Percentiles rank a stretch among this genome's conserved stretches.
phyloP scores from a whole-genome alignment of 1,140 invertebrate genomes.

The Drosophila dunni region DNA sequence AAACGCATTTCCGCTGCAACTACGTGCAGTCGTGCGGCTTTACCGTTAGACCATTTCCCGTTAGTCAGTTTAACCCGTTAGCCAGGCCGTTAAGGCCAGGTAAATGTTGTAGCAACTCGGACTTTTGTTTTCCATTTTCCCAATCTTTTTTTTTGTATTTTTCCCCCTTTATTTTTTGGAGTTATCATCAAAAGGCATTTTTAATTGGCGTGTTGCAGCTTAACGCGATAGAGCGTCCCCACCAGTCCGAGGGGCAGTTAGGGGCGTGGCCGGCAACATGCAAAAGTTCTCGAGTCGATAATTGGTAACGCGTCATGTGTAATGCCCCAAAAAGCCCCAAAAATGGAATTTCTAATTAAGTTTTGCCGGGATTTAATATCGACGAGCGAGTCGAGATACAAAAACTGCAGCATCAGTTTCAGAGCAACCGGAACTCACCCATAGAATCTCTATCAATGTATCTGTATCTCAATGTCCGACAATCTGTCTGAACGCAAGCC shows the following conservation, averaged over 20 bases:
- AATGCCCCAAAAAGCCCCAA: constrained; percentile 83
- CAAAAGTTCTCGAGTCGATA: constrained; percentile 76
- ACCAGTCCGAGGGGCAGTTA: neutral
- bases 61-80: constrained; percentile 46
- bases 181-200: constrained; percentile 72
- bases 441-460: neutral
- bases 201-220: constrained; percentile 76
- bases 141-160: constrained; percentile 1
- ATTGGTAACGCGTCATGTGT: constrained; percentile 80
- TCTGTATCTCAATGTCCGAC: neutral
- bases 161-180: constrained; percentile 10
- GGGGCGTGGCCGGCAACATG: constrained; percentile 22
- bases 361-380: constrained; percentile 84
- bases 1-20: constrained; percentile 78
- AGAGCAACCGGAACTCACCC: neutral
- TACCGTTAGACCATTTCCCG: constrained; percentile 40
- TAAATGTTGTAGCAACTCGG: constrained; percentile 59
- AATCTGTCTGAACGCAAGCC: neutral
- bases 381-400: constrained; percentile 54
- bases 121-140: constrained; percentile 17
- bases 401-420: constrained; percentile 60
- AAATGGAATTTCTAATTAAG: constrained; percentile 85
- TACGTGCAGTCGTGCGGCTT: constrained; percentile 63
- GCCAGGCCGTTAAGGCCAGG: constrained; percentile 43
- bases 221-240: constrained; percentile 39